Percentiles rank a stretch among this genome's conserved stretches.
Evolutionary conservation across 23 tunicate genomes (phyloP).

Genomic region (Corella eumyota): DNA sequence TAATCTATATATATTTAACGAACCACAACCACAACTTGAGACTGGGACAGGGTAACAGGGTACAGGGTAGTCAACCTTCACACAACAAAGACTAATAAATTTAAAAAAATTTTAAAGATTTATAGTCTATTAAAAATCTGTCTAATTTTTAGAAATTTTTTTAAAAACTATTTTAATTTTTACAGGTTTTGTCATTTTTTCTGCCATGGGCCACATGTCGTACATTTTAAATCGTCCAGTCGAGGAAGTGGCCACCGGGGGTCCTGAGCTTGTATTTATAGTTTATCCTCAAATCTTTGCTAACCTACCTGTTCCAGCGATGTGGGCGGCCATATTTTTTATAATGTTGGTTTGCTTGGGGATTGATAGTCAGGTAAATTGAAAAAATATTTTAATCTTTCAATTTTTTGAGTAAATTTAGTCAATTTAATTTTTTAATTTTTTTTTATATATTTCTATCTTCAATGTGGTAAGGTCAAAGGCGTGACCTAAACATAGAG

Average conservation of each 20-base stretch:
- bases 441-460: too few species aligned
- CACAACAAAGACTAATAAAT: too few species aligned
- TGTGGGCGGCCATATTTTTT: constrained; percentile 86
- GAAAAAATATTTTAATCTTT: neutral
- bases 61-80: too few species aligned
- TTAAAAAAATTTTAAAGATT: too few species aligned
- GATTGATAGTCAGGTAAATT: constrained; percentile 68
- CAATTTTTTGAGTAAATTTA: too few species aligned
- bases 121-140: too few species aligned
- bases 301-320: constrained; percentile 48
- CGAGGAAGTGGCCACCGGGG: constrained; percentile 34
- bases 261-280: constrained; percentile 87
- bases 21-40: too few species aligned
- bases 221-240: constrained; percentile 15
- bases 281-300: constrained; percentile 71
- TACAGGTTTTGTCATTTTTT: constrained; percentile 75
- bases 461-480: too few species aligned
- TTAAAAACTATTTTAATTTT: neutral
- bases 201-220: constrained; percentile 89
- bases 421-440: too few species aligned
- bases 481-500: too few species aligned
- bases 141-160: neutral
- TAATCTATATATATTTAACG: too few species aligned
- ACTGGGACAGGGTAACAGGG: too few species aligned
- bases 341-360: constrained; percentile 75